Evolutionary conservation across 2,113 vertebrate species (phyloP), one percentile per base, ranked within the genome.

Genomic region (Glareola pratincola): DNA sequence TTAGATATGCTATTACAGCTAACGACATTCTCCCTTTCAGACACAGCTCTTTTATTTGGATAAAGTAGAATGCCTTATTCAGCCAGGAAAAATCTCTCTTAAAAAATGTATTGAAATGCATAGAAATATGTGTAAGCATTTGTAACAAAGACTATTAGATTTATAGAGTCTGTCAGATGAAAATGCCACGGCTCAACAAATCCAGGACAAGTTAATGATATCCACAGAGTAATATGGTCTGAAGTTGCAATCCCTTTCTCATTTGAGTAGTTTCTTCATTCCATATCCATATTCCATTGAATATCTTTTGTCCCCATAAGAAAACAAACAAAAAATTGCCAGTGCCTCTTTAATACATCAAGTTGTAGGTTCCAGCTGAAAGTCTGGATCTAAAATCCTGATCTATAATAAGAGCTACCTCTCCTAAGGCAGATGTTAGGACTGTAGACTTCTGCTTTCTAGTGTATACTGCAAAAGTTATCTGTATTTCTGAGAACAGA

Each of bases 1-100:
- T 96, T 95, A 91, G 83, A 81, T 89, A 72, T 60, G 51, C 56
- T 92, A 43, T 82, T 92, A 76, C 66, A 73, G 83, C 62, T 96
- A 89, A 50, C 5, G n/a, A 32, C 6, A 10, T 51, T 88, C 43
- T 80, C 34, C 21, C 18, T 86, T 90, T 94, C 85, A 94, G 63
- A 51, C 9, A 36, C 12, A 75, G 54, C 30, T 91, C 74, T 88
- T 94, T 90, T 92, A 80, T 90, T 90, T 47, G 37, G 18, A 60
- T 86, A 86, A 92, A 76, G 83, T 18, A 91, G 39, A 84, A 94
- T 64, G 23, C 8, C 15, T 63, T 72, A 39, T 81, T 87, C 64
- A 84, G 39, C 17, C 22, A 64, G 75, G 64, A 81, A 94, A 93
- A 84, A 43, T 39, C 4, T 88, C 63, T 18, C 34, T 85, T 51